Base-by-base conservation (phyloP, 2,888 invertebrate genomes). In the Aporophyla lueneburgensis region DNA sequence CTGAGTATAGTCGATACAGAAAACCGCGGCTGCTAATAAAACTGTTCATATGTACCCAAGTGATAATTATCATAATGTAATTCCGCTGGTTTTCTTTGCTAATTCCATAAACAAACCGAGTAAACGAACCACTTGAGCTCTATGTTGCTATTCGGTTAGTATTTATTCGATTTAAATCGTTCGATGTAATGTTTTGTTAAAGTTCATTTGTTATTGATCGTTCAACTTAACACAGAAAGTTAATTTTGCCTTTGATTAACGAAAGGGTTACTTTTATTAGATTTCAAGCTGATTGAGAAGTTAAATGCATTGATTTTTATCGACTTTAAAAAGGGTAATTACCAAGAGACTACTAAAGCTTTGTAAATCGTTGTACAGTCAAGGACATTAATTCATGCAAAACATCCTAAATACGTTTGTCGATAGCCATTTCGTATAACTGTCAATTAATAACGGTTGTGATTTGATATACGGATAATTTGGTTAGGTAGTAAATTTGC, bases 31-130 rank as follows among this genome's bases (percentile, higher is more conserved):
- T 69, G 46, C 62, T 63, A 86, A 78, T 86, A 78, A 84, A 83
- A 83, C 66, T 78, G 86, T 75, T 75, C 69, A 78, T 84, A 84
- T 65, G 78, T 62, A 63, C n/a, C 21, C 24, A 86, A 83, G 74
- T 75, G 84, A 68, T 86, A 75, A 83, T 86, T 78, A 74, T 84
- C 59, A 62, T 86, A 86, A 86, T 78, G 67, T 83, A 86, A 78
- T 84, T 69, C 54, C 49, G 24, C n/a, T 74, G 68, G 61, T 83
- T 74, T 73, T 71, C 73, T 83, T 83, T 77, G 68, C 74, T 71
- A 83, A 86, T 83, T 86, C 68, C 61, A 83, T 86, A 78, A 86
- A 83, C 68, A 83, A 82, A 58, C 56, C 19, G 24, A 56, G 14
- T 72, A 67, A 83, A 76, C 54, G 69, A 74, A 27, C 71, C 79